A percentile compares a stretch with the other conserved stretches of the same genome.
Conservation (phyloP, 2,888 invertebrate species). For the Agrochola lota region DNA sequence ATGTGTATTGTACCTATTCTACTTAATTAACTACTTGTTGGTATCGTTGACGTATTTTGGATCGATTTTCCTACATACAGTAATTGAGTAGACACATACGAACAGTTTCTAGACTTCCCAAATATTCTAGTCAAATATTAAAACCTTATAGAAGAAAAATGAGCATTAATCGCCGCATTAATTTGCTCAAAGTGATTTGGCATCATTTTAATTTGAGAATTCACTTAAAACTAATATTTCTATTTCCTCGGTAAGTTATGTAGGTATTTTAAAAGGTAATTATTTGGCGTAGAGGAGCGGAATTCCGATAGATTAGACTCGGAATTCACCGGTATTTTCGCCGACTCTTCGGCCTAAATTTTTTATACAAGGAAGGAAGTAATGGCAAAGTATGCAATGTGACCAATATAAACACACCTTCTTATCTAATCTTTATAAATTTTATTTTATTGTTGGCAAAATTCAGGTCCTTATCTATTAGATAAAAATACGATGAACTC, state of each 20-base stretch:
- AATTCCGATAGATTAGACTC: slow-evolving; percentile 1
- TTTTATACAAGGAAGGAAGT: slow-evolving; percentile 13
- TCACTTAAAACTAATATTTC: neutral
- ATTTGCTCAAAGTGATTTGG: neutral
- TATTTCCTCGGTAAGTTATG: neutral
- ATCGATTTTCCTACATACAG: neutral
- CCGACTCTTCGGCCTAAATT: neutral
- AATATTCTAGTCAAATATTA: slow-evolving; percentile 11
- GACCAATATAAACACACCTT: slow-evolving; percentile 28
- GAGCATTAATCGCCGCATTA: neutral
- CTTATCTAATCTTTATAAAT: slow-evolving; percentile 54
- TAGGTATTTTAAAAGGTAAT: neutral
- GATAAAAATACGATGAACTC: slow-evolving; percentile 59
- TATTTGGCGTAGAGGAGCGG: neutral
- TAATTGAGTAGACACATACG: neutral
- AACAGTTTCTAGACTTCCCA: neutral
- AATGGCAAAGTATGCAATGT: neutral
- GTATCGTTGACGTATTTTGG: neutral
- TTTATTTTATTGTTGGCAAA: slow-evolving; percentile 30
- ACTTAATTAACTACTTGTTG: neutral
- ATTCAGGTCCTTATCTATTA: slow-evolving; percentile 44
- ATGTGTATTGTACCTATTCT: neutral
- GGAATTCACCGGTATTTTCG: neutral
- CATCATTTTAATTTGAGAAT: neutral
- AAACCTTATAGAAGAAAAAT: neutral